Evolutionary conservation across 2,888 invertebrate species (phyloP).

Genomic region (Macrophya annulata): DNA sequence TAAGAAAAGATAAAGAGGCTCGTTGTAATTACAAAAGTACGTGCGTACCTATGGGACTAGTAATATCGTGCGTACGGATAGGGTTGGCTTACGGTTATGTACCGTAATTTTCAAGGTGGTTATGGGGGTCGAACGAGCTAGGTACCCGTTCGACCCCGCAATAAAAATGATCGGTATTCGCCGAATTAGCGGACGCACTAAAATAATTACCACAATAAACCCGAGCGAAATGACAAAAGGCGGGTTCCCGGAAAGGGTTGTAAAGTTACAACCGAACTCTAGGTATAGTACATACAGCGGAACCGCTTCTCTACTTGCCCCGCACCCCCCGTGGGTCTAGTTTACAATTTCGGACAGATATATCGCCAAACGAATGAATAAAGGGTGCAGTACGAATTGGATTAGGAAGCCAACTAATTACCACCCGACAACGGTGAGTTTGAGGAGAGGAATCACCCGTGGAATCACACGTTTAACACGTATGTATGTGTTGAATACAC

Average conservation of each 20-base stretch:
- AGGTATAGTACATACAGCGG: constrained; percentile 32
- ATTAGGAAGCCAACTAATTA: constrained; percentile 63
- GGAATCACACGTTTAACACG: not conserved
- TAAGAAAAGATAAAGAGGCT: constrained; percentile 10
- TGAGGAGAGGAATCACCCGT: not conserved
- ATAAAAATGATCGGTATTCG: constrained; percentile 59
- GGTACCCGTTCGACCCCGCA: constrained; percentile 54
- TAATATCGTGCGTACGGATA: not conserved
- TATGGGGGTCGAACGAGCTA: not conserved
- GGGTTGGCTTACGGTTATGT: constrained; percentile 6
- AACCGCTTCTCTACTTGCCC: constrained; percentile 22
- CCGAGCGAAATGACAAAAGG: constrained; percentile 51
- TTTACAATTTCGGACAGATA: constrained; percentile 42
- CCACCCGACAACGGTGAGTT: not conserved
- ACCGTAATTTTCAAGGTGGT: constrained; percentile 41
- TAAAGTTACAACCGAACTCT: constrained; percentile 42
- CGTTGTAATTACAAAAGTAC: constrained; percentile 4
- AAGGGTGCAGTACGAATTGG: constrained; percentile 62
- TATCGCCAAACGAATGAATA: constrained; percentile 6
- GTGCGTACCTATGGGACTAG: not conserved
- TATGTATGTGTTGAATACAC: not conserved
- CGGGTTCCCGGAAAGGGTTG: constrained; percentile 62
- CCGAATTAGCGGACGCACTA: constrained; percentile 58
- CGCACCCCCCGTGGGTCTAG: constrained; percentile 21
- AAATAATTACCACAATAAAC: constrained; percentile 69